Conservation (phyloP, 2,113 vertebrate species). For the Procavia capensis region DNA sequence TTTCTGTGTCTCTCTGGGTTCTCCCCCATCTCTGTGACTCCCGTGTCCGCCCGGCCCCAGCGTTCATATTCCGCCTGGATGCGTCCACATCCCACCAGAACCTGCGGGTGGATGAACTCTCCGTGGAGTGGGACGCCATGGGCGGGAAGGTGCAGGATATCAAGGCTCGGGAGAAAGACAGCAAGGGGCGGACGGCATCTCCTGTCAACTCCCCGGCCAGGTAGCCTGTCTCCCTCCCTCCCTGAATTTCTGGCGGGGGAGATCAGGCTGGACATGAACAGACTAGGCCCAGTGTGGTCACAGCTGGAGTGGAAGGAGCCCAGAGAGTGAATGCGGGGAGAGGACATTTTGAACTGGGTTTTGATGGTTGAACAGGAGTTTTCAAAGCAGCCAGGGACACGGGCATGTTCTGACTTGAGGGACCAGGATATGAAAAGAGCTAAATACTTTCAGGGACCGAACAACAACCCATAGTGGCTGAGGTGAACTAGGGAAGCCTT, state of each 20-base stretch:
- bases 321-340: background rate
- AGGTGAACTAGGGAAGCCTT: background rate
- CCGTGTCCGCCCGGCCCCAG: slow-evolving; percentile 82
- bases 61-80: slow-evolving; percentile 95
- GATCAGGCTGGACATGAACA: background rate
- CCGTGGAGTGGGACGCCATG: slow-evolving; percentile 96
- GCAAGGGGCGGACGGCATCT: slow-evolving; percentile 93
- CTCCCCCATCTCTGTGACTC: slow-evolving; percentile 77
- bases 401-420: background rate
- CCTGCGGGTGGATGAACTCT: slow-evolving; percentile 95
- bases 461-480: background rate
- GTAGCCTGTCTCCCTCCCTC: slow-evolving; percentile 73
- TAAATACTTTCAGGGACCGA: background rate
- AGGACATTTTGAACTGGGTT: background rate
- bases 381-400: background rate
- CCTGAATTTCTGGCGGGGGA: background rate
- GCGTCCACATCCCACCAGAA: slow-evolving; percentile 95
- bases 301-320: background rate
- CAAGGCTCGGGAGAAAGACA: slow-evolving; percentile 91
- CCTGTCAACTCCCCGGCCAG: slow-evolving; percentile 96
- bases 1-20: slow-evolving; percentile 66
- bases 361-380: background rate
- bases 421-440: background rate
- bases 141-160: slow-evolving; percentile 97
- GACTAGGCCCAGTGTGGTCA: background rate